These are phyloP conservation scores for Pherbina coryleti DNA, from an alignment of 2,888 invertebrate genomes.

Conservation along the genomic window DNA sequence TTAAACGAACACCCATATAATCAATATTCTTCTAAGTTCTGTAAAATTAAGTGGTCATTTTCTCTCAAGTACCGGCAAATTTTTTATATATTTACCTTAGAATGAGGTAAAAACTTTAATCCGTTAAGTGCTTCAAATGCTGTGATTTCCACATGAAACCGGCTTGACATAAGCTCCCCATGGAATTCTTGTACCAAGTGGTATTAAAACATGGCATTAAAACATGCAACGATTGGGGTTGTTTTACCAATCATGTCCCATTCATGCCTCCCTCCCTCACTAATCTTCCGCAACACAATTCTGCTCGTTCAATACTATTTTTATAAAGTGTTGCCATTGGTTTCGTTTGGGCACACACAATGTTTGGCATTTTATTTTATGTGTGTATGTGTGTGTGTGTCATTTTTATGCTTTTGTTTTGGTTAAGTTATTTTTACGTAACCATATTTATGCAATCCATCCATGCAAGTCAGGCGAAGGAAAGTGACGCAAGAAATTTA, in stretches of 20 bases:
- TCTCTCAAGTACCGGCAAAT: no score
- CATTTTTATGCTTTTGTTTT: slow-evolving; percentile 2
- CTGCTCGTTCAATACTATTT: neutral
- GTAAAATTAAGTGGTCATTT: no score
- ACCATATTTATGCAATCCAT: neutral
- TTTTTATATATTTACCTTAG: no score
- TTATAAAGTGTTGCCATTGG: slow-evolving; percentile 20
- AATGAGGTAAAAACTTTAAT: neutral
- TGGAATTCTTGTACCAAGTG: neutral
- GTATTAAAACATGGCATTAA: neutral
- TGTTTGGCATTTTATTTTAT: neutral
- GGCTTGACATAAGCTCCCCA: neutral
- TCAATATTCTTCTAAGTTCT: no score
- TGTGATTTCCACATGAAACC: neutral
- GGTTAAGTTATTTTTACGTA: neutral
- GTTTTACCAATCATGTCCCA: neutral
- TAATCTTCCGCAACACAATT: neutral
- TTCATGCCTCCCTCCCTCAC: neutral
- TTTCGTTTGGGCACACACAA: slow-evolving; percentile 2
- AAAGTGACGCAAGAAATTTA: slow-evolving; percentile 21
- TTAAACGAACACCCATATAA: no score
- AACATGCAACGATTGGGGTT: neutral
- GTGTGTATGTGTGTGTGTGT: neutral
- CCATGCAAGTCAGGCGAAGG: neutral
- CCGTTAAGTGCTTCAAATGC: slow-evolving; percentile 5